phyloP scores from a whole-genome alignment of 2,888 invertebrate species.

The Iphiclides podalirius region DNA sequence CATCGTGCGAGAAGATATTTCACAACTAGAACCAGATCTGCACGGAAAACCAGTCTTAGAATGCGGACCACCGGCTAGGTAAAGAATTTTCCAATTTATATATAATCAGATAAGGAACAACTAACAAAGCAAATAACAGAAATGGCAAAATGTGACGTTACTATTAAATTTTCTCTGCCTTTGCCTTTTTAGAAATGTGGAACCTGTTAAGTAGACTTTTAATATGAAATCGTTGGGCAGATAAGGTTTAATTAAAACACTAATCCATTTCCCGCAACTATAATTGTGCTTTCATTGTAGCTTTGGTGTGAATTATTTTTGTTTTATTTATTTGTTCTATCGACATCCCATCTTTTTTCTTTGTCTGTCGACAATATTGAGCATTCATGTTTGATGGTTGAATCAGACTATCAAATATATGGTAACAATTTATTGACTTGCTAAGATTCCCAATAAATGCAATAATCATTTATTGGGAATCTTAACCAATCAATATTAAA shows the following conservation, averaged over 20 bases:
- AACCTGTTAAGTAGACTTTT: no score
- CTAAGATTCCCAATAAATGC: neutral
- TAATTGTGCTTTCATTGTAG: conserved; percentile 74
- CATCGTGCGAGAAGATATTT: conserved; percentile 80
- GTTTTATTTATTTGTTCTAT: conserved; percentile 20
- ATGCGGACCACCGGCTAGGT: conserved; percentile 86
- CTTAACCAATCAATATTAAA: no score
- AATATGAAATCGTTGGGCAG: neutral
- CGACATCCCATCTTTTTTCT: conserved; percentile 21
- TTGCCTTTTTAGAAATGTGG: no score
- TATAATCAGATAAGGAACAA: neutral
- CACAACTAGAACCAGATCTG: conserved; percentile 76
- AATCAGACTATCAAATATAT: no score
- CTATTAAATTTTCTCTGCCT: conserved; percentile 7
- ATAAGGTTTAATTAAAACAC: neutral
- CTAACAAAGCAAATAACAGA: no score
- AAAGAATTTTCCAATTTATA: conserved; percentile 38
- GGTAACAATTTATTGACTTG: neutral
- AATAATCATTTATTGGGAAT: no score
- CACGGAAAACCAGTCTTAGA: conserved; percentile 61
- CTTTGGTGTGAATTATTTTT: conserved; percentile 46
- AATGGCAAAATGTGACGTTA: neutral
- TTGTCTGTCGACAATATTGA: conserved; percentile 9
- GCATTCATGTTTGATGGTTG: neutral
- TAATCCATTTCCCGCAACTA: neutral